Evolutionary conservation across 1,140 invertebrate species (phyloP), one percentile per base, ranked within the genome.

Genomic region (Globodera ellingtonae): DNA sequence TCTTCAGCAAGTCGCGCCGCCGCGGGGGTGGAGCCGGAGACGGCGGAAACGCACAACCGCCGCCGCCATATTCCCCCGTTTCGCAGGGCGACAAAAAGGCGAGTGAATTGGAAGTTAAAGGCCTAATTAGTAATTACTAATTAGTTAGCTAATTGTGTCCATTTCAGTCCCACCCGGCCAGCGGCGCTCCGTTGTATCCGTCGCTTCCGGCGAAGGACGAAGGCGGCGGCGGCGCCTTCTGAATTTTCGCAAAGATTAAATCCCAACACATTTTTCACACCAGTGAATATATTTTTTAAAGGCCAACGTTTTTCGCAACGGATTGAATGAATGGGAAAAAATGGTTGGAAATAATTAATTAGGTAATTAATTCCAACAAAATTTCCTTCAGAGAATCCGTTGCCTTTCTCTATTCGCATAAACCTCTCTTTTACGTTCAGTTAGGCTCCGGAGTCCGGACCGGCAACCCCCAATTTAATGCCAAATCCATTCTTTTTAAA

Each of bases 161-260:
- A 15, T 70, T 47, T 70, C 67, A 70, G 67, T 13, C 24, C 21
- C 67, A 35, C 2, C 35, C 35, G 1, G 35, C 35, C 35, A 35
- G 35, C 35, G 35, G 35, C 35, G 35, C 24, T 10, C 4, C 24
- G 8, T 13, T 79, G 18, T 79, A 79, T 52, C 78, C 78, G 69
- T 79, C 78, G 6, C 44, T 24, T 7, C 70, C 74, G 69, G 76
- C 65, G 0, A 79, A 79, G 21, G 78, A 79, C 50, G 79, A 79
- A 18, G 78, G 78, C 70, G 78, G 78, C 56, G 78, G 78, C 18
- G 78, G 78, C n/a, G 1, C 35, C 47, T 79, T 72, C 72, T 79
- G 76, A 78, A n/a, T 35, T 35, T 35, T 35, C 35, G 35, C 35
- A 35, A 35, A 35, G 0, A 13, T 8, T 47, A 52, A 4, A 21